Conservation (phyloP, 2,113 vertebrate species). For the Perognathus longimembris region DNA sequence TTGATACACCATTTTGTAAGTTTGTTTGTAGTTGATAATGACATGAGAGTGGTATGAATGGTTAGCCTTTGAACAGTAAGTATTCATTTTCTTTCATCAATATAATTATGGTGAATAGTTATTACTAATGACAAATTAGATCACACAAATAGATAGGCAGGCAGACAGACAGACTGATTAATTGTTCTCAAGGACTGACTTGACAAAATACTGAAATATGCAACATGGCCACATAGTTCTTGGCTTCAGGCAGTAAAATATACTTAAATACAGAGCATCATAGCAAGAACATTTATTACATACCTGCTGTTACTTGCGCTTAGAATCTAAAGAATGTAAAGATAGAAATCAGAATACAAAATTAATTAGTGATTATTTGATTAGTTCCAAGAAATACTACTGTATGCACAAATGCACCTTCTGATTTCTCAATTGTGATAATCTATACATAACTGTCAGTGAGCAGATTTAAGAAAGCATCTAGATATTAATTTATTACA, state of each 20-base stretch:
- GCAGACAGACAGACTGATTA: too few species aligned
- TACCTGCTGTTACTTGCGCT: neutral
- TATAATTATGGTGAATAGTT: constrained; percentile 9
- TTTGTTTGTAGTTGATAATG: neutral
- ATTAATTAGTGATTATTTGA: neutral
- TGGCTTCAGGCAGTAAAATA: neutral
- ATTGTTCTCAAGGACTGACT: neutral
- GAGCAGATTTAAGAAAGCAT: neutral
- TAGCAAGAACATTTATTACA: neutral
- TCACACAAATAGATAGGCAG: neutral
- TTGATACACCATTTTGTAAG: neutral
- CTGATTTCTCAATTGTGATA: neutral
- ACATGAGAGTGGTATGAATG: neutral
- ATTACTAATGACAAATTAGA: neutral
- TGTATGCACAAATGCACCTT: neutral
- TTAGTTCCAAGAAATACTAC: neutral
- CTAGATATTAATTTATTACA: neutral
- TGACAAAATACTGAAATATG: neutral
- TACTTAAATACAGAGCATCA: neutral
- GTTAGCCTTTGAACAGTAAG: neutral
- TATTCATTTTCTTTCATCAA: neutral
- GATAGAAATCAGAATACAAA: neutral
- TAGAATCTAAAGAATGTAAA: neutral
- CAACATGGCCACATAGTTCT: neutral
- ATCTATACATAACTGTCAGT: neutral